Percentiles rank a stretch among this genome's conserved stretches.
These are phyloP conservation scores for Ips typographus DNA, from an alignment of 1,140 invertebrate genomes.

Conservation along the genomic window DNA sequence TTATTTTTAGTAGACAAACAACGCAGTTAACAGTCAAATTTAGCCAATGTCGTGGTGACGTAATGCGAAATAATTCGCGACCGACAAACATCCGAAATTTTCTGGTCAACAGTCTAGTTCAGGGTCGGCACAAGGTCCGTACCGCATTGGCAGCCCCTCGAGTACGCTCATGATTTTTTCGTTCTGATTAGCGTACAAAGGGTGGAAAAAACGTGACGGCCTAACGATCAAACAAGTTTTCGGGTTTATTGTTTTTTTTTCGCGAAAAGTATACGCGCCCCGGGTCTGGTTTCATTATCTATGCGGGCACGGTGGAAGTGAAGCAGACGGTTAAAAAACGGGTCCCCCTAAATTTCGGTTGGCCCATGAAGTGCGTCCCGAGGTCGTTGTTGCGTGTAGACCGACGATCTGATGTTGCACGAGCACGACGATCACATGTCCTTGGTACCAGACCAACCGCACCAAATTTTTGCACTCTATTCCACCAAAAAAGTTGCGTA, in stretches of 20 bases:
- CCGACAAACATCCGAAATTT: no score
- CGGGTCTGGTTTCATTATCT: constrained; percentile 3
- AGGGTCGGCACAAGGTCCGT: no score
- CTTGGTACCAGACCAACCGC: neutral
- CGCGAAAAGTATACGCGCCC: neutral
- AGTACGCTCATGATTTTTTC: no score
- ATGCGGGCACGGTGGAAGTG: constrained; percentile 10
- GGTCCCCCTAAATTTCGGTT: constrained; percentile 22
- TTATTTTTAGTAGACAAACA: no score
- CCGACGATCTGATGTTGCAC: constrained; percentile 9
- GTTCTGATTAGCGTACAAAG: no score
- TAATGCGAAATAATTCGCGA: no score
- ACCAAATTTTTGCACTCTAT: neutral
- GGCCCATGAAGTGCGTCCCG: constrained; percentile 13
- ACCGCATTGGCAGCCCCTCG: no score
- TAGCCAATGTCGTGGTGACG: no score
- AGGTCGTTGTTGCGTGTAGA: constrained; percentile 23
- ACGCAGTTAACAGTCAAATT: no score
- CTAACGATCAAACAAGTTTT: constrained; percentile 1
- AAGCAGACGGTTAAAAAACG: constrained; percentile 15
- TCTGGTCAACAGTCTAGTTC: no score
- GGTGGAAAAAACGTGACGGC: neutral
- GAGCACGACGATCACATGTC: constrained; percentile 6
- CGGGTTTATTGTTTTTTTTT: neutral
- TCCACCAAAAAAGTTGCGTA: no score